These are phyloP conservation scores for Zaprionus camerounensis DNA, from an alignment of 1,140 invertebrate genomes.

Conservation along the genomic window DNA sequence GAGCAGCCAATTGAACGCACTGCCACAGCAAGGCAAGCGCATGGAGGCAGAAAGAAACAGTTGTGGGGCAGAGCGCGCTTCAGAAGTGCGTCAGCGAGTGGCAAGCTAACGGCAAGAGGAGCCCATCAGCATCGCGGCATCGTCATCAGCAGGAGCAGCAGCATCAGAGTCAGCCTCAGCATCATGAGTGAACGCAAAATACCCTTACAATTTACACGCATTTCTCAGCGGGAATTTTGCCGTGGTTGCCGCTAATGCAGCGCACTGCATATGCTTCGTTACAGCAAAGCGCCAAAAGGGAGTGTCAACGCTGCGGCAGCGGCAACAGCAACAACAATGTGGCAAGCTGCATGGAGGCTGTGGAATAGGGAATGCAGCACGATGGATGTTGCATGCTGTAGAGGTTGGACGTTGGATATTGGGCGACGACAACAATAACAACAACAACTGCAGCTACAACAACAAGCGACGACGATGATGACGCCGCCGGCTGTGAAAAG, in stretches of 20 bases:
- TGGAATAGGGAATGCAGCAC: constrained; percentile 25
- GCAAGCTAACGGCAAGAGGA: constrained; percentile 20
- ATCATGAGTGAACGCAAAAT: constrained; percentile 23
- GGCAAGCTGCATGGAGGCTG: neutral
- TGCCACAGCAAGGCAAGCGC: neutral
- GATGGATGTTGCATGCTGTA: constrained; percentile 28
- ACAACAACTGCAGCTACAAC: constrained; percentile 23
- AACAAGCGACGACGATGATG: constrained; percentile 36
- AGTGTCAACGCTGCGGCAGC: constrained; percentile 54
- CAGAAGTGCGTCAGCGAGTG: constrained; percentile 3
- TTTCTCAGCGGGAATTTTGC: constrained; percentile 51
- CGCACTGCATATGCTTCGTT: constrained; percentile 59
- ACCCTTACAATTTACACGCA: constrained; percentile 53
- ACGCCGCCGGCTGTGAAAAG: constrained; percentile 63
- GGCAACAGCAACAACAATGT: constrained; percentile 8
- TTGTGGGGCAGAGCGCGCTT: neutral
- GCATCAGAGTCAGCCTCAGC: neutral
- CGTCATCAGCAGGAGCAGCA: neutral
- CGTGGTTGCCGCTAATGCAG: constrained; percentile 55
- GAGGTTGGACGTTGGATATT: constrained; percentile 26
- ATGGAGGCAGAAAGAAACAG: neutral
- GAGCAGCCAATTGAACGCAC: constrained; percentile 14
- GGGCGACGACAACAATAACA: constrained; percentile 32
- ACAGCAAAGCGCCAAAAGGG: constrained; percentile 65
- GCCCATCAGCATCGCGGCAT: constrained; percentile 16